Evolutionary conservation across 2,113 vertebrate species (phyloP).

Genomic region (Pluvianellus socialis): DNA sequence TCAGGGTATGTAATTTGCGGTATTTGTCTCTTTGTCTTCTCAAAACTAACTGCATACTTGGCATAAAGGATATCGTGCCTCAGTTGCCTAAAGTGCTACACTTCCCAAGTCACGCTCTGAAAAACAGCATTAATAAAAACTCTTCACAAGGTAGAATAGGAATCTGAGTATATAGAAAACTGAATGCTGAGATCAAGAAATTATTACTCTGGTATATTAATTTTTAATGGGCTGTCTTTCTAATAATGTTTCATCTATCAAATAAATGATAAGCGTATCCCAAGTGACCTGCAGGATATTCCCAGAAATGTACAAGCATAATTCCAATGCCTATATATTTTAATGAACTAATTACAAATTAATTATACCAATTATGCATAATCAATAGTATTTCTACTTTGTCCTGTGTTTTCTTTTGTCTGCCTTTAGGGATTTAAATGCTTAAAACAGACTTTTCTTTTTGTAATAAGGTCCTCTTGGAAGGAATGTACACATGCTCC

Average conservation of each 20-base stretch:
- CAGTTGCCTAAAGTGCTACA: neutral
- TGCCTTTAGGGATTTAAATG: slow-evolving; percentile 32
- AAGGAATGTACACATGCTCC: neutral
- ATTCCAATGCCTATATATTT: slow-evolving; percentile 64
- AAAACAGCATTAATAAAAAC: slow-evolving; percentile 5
- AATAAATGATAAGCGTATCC: slow-evolving; percentile 61
- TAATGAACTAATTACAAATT: slow-evolving; percentile 70
- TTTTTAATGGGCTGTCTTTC: slow-evolving; percentile 71
- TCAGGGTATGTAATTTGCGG: accelerated
- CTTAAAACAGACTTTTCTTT: neutral
- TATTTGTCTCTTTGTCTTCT: neutral
- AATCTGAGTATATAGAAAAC: neutral
- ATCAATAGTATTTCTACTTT: slow-evolving; percentile 60
- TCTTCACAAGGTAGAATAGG: slow-evolving; percentile 5
- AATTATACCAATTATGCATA: slow-evolving; percentile 62
- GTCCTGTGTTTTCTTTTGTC: slow-evolving; percentile 46
- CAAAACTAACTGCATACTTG: neutral
- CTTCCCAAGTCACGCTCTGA: neutral
- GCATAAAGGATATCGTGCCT: neutral
- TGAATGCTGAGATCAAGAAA: slow-evolving; percentile 47
- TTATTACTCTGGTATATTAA: slow-evolving; percentile 57
- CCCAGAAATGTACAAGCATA: slow-evolving; percentile 66
- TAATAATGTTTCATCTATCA: slow-evolving; percentile 68
- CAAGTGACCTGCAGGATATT: slow-evolving; percentile 55
- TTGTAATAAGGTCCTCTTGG: neutral